Evolutionary conservation across 2,888 invertebrate genomes (phyloP), one percentile per base, ranked within the genome.

Genomic region (Dinocampus coccinellae): DNA sequence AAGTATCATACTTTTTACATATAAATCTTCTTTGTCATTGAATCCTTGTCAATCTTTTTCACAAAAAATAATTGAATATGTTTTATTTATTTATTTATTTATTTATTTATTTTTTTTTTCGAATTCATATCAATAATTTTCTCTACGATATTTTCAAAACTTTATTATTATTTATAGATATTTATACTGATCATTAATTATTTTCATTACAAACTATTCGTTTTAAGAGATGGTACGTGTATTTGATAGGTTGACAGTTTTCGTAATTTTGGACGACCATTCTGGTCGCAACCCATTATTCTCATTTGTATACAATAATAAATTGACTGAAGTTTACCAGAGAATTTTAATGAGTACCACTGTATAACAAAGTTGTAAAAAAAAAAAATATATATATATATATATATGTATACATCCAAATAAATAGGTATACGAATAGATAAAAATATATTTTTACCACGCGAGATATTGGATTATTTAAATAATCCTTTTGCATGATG

Each of bases 291-390:
- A 9, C 60, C n/a, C n/a, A 47, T 58, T 34, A 16, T 6, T 7
- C 16, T 16, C 47, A 52, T 33, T 61, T 16, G 36, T 34, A 36
- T 26, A 47, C 68, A 13, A 61, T 47, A 52, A 58, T 58, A n/a
- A 68, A 61, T 68, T 47, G 68, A 34, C 34, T 68, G 39, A 70
- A 65, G 58, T 68, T 73, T 42, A 66, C 63, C 33, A 47, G 63
- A 22, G 68, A 73, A 73, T 70, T 74, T 70, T 69, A 71, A 71
- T 73, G 69, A 71, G 60, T 52, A 34, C 11, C 57, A 65, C 7
- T 7, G 65, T 20, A 68, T 34, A 58, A 16, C 24, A 11, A 16
- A 29, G 7, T 13, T 33, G n/a, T n/a, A n/a, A n/a, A n/a, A n/a
- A n/a, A n/a, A n/a, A n/a, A 58, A 34, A 11, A 29, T 29, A 29